phyloP scores from a whole-genome alignment of 2,113 vertebrate genomes.

The Scalopus aquaticus region DNA sequence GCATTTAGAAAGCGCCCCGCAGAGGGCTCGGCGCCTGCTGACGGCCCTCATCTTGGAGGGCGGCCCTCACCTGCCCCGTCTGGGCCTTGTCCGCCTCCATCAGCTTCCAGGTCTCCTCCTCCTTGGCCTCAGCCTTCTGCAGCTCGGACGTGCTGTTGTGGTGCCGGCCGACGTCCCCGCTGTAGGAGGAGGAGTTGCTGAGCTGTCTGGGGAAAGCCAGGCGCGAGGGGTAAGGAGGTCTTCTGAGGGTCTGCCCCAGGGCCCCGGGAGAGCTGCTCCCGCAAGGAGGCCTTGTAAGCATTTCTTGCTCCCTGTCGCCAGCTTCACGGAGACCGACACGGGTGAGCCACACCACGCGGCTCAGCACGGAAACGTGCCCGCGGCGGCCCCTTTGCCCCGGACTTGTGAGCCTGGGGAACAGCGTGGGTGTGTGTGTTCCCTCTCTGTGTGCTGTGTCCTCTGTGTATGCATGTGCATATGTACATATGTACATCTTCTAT shows the following conservation, averaged over 20 bases:
- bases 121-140: conserved; percentile 67
- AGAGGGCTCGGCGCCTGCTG: no score
- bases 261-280: neutral
- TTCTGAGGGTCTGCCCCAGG: neutral
- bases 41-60: no score
- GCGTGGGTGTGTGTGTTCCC: no score
- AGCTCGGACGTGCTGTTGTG: conserved; percentile 81
- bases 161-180: conserved; percentile 73
- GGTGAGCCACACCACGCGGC: no score
- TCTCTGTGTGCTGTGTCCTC: no score
- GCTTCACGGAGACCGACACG: neutral
- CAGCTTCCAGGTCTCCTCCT: conserved; percentile 90
- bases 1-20: no score
- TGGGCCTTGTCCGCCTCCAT: conserved; percentile 93
- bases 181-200: conserved; percentile 82
- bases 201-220: conserved; percentile 81
- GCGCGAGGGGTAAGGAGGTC: no score
- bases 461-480: no score
- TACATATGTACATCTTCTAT: no score
- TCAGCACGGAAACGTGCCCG: neutral
- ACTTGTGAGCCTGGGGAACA: no score
- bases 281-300: neutral
- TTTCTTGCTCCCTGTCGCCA: neutral
- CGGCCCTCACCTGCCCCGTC: conserved; percentile 89
- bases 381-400: no score